These are phyloP conservation scores for Trichogramma pretiosum DNA, from an alignment of 1,140 invertebrate species.

Conservation along the genomic window DNA sequence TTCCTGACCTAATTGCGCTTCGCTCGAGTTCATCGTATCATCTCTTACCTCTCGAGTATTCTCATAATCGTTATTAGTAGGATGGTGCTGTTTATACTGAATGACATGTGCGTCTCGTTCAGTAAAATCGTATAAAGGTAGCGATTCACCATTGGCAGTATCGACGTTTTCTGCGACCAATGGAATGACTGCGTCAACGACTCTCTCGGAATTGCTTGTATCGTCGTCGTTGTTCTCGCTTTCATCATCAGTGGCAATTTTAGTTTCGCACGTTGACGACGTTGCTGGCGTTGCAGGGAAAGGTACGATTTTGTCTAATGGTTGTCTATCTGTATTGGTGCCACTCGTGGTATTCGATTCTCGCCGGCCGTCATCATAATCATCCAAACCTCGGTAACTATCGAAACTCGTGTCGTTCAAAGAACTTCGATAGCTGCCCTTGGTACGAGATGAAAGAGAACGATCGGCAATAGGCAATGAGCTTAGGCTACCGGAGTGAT, in stretches of 20 bases:
- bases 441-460: constrained; percentile 21
- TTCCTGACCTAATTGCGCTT: constrained; percentile 2
- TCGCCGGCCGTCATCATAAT: not conserved
- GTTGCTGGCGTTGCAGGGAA: not conserved
- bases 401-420: constrained; percentile 32
- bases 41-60: constrained; percentile 11
- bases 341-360: not conserved
- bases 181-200: constrained; percentile 3
- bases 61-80: not conserved
- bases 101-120: constrained; percentile 2
- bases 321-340: not conserved
- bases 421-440: constrained; percentile 31
- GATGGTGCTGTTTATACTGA: not conserved
- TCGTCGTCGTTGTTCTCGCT: not conserved
- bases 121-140: constrained; percentile 8
- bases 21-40: constrained; percentile 11
- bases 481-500: constrained; percentile 33
- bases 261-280: not conserved
- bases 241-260: not conserved
- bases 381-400: constrained; percentile 18
- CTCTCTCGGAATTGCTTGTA: too few species aligned
- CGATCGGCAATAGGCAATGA: constrained; percentile 27
- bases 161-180: not conserved
- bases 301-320: not conserved
- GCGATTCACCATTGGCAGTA: not conserved